phyloP scores from a whole-genome alignment of 2,113 vertebrate genomes.

The Noturus placidus region DNA sequence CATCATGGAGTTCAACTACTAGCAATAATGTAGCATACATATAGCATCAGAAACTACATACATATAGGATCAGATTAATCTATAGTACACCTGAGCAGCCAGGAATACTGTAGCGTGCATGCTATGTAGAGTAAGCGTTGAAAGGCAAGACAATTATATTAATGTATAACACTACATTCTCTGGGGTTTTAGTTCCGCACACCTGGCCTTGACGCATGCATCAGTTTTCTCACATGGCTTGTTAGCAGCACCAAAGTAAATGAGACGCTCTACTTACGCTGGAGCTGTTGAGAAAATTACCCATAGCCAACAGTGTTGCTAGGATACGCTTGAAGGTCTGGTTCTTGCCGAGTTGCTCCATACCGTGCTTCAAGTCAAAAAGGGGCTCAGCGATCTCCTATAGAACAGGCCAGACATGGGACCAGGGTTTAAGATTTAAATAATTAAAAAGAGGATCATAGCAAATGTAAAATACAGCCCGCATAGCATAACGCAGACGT shows the following conservation, averaged over 20 bases:
- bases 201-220: neutral
- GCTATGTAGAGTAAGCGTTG: neutral
- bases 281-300: conserved; percentile 93
- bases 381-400: conserved; percentile 94
- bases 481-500: neutral
- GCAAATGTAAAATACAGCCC: neutral
- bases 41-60: neutral
- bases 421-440: neutral
- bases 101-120: neutral
- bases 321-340: conserved; percentile 90
- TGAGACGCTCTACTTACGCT: conserved; percentile 72
- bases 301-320: conserved; percentile 88
- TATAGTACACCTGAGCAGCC: neutral
- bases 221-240: conserved; percentile 26
- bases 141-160: neutral
- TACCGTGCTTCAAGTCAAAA: conserved; percentile 92
- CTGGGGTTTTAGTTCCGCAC: conserved; percentile 6
- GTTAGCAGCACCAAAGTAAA: conserved; percentile 1
- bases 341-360: conserved; percentile 90
- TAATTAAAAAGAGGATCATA: neutral
- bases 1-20: neutral
- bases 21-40: neutral
- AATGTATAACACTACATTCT: neutral
- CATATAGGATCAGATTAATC: neutral
- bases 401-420: neutral